phyloP scores from a whole-genome alignment of 2,797 vertebrate species.

The Nyctalus aviator region DNA sequence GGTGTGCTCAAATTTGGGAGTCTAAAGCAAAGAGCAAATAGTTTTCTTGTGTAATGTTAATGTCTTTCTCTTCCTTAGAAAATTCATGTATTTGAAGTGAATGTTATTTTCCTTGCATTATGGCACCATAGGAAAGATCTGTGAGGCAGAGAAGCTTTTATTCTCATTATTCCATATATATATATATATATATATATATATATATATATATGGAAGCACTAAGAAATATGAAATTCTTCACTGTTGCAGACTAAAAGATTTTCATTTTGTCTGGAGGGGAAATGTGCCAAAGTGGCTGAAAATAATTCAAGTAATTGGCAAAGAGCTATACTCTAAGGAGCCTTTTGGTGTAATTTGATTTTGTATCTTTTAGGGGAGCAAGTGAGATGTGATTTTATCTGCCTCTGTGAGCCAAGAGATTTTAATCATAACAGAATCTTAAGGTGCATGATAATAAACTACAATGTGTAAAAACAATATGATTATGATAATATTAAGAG shows the following conservation, averaged over 20 bases:
- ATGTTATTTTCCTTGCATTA: slow-evolving; percentile 81
- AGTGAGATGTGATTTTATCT: slow-evolving; percentile 64
- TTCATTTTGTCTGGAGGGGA: slow-evolving; percentile 83
- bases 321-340: slow-evolving; percentile 79
- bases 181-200: not conserved
- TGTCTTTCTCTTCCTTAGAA: slow-evolving; percentile 73
- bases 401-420: not conserved
- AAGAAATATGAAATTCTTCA: slow-evolving; percentile 82
- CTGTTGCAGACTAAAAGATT: slow-evolving; percentile 78
- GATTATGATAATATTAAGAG: slow-evolving; percentile 45
- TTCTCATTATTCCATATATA: slow-evolving; percentile 80
- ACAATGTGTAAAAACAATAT: slow-evolving; percentile 27
- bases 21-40: slow-evolving; percentile 75
- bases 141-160: slow-evolving; percentile 83
- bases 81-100: slow-evolving; percentile 77
- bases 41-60: slow-evolving; percentile 75
- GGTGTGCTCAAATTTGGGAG: slow-evolving; percentile 59
- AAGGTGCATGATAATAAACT: slow-evolving; percentile 21
- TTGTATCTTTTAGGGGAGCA: slow-evolving; percentile 74
- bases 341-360: slow-evolving; percentile 80
- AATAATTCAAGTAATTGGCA: slow-evolving; percentile 84
- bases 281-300: slow-evolving; percentile 82
- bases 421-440: slow-evolving; percentile 51
- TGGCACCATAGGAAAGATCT: slow-evolving; percentile 75
- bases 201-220: slow-evolving; percentile 62